These are phyloP conservation scores for Ariopsis seemanni DNA, from an alignment of 2,113 vertebrate species.

Conservation along the genomic window DNA sequence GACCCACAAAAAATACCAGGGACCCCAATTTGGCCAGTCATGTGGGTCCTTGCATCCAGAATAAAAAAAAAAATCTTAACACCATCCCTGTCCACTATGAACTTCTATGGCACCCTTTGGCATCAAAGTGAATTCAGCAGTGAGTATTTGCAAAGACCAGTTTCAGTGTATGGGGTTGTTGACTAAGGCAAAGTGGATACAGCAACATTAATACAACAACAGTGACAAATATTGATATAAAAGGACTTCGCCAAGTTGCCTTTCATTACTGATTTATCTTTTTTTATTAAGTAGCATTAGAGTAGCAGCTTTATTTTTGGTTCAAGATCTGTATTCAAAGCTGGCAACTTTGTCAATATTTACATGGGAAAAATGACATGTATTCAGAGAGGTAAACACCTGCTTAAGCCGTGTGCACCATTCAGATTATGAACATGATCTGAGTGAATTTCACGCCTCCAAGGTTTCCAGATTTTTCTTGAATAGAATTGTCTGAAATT, in stretches of 20 bases:
- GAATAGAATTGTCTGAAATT: not conserved
- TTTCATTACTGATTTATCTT: not conserved
- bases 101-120: not conserved
- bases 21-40: too few species aligned
- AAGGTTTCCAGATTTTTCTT: not conserved
- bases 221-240: not conserved
- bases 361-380: too few species aligned
- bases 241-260: not conserved
- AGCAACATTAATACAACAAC: not conserved
- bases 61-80: too few species aligned
- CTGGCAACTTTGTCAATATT: too few species aligned
- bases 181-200: not conserved
- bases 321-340: too few species aligned
- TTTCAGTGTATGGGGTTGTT: not conserved
- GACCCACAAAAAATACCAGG: too few species aligned
- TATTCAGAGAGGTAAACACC: too few species aligned
- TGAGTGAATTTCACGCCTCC: not conserved
- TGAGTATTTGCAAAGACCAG: not conserved
- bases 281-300: not conserved
- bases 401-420: too few species aligned
- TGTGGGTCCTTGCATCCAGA: too few species aligned
- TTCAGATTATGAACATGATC: too few species aligned
- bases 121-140: not conserved
- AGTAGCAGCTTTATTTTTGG: not conserved
- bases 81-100: not conserved